These are phyloP conservation scores for Edolisoma coerulescens DNA, from an alignment of 2,113 vertebrate genomes.

Conservation along the genomic window DNA sequence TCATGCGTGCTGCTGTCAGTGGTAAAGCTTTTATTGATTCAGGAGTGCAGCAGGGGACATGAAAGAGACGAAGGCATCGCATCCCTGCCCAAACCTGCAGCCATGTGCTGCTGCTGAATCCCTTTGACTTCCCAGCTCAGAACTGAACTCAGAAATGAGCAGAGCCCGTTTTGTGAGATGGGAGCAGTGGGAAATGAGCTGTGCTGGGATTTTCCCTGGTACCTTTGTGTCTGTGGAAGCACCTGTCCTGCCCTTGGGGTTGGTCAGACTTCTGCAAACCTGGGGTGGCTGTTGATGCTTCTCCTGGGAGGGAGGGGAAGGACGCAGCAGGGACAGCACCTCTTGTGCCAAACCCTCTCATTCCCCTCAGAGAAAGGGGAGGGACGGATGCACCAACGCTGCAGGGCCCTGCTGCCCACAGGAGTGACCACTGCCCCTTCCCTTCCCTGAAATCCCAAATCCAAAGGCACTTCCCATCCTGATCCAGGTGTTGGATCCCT, in stretches of 20 bases:
- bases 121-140: not conserved
- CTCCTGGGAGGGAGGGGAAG: not conserved
- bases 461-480: not conserved
- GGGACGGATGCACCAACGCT: accelerated
- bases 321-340: not conserved
- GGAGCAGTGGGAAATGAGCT: not conserved
- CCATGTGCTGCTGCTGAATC: not conserved
- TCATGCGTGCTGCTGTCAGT: not conserved
- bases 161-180: accelerated
- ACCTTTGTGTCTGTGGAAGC: not conserved
- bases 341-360: not conserved
- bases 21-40: not conserved
- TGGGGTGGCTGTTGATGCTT: not conserved
- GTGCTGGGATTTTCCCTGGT: not conserved
- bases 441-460: not conserved
- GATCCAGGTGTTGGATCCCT: not conserved
- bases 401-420: not conserved
- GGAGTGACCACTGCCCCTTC: accelerated
- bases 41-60: not conserved
- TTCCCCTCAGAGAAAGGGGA: not conserved
- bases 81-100: not conserved
- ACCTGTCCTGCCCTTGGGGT: not conserved
- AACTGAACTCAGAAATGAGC: not conserved
- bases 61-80: not conserved
- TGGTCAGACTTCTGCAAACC: not conserved